A percentile compares a stretch with the other conserved stretches of the same genome.
These are phyloP conservation scores for Meta bourneti DNA, from an alignment of 2,888 invertebrate species.

Conservation along the genomic window DNA sequence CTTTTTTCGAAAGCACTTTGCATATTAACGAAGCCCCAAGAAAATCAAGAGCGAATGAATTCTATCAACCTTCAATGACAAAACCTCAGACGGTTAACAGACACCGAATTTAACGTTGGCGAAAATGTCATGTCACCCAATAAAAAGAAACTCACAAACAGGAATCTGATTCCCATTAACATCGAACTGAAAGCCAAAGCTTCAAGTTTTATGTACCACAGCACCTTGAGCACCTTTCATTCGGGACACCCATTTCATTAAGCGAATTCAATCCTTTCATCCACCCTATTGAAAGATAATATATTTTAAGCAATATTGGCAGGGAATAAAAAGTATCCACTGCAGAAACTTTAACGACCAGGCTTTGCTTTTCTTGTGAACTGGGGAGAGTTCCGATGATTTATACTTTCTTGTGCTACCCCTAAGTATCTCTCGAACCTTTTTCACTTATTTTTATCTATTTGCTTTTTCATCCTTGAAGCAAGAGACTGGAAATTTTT, in stretches of 20 bases:
- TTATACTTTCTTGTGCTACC: slow-evolving; percentile 42
- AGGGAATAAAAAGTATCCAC: not conserved
- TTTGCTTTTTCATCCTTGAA: slow-evolving; percentile 57
- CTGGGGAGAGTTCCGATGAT: slow-evolving; percentile 47
- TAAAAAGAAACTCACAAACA: no score
- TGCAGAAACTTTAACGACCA: slow-evolving; percentile 15
- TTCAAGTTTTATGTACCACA: not conserved
- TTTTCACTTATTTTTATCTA: slow-evolving; percentile 26
- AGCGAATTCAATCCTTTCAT: slow-evolving; percentile 20
- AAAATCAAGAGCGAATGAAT: no score
- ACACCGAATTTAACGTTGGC: no score
- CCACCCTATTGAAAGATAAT: not conserved
- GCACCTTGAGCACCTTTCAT: slow-evolving; percentile 3
- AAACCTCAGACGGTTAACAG: no score
- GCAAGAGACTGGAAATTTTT: slow-evolving; percentile 22
- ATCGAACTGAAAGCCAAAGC: not conserved
- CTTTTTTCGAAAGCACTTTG: no score
- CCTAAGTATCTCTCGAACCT: slow-evolving; percentile 48
- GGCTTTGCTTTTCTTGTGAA: slow-evolving; percentile 18
- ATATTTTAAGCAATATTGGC: not conserved
- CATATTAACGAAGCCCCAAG: no score
- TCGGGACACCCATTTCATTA: slow-evolving; percentile 48
- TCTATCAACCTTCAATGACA: no score
- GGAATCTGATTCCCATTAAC: not conserved
- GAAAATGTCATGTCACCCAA: no score